Base-by-base conservation (phyloP, 2,888 invertebrate species). In the Drosophila anceps region DNA sequence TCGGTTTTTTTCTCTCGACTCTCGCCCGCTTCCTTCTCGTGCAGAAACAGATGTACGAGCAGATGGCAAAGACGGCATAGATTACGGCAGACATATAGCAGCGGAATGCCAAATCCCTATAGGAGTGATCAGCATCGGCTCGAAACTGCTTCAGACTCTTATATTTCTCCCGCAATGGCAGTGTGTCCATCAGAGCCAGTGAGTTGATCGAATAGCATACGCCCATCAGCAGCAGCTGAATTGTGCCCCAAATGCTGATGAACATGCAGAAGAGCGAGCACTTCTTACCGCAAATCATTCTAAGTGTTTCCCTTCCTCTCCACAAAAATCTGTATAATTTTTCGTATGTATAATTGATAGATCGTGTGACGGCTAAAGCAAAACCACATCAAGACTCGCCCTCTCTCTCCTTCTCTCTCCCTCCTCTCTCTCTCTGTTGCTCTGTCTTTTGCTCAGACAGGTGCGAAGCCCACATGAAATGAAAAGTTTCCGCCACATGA, bases 221-320 rank as follows among this genome's bases (percentile, higher is more conserved):
- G 10, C 82, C 84, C 79, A 87, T 75, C 15, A 82, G 4, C 0
- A 73, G 24, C 54, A 84, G 18, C 62, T 87, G 87, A 2, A 82
- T n/a, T 15, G 57, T 29, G 8, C 48, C 84, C 84, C 84, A 85
- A n/a, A 67, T 33, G 54, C 82, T 79, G 1, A 85, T 67, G 54
- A 76, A 50, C 15, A 81, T 50, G 54, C 82, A 87, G 50, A 84
- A 70, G 0, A 70, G 24, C 1, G 73, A 60, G 31, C 76, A 79
- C 60, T 72, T 82, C 31, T 63, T 68, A 31, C 64, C 69, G 59
- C 46, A 73, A 24, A 15, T 4, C 74, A 78, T 57, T 53, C 15
- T 15, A 24, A 15, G 20, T 10, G 31, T 31, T 50, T 7, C 7
- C 48, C 10, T 31, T 6, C 1, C 31, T n/a, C 12, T 12, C 6